phyloP scores from a whole-genome alignment of 2,797 vertebrate genomes.

The Rachycentron canadum region DNA sequence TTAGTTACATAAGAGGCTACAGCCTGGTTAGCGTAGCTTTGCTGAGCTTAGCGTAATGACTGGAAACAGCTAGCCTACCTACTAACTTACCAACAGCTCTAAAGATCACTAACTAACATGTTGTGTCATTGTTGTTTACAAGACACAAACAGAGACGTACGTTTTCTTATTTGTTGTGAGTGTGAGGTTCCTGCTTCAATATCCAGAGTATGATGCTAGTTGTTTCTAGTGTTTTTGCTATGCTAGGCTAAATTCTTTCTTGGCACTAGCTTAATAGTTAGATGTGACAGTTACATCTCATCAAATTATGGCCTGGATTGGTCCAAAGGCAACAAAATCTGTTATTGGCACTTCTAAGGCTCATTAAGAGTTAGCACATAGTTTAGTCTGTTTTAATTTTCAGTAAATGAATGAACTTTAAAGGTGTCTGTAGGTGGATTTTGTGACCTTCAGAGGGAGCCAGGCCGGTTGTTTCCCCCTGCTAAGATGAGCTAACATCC shows the following conservation, averaged over 20 bases:
- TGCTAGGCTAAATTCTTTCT: too few relatives aligned
- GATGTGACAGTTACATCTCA: too few relatives aligned
- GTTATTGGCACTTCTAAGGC: not conserved
- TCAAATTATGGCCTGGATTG: not conserved
- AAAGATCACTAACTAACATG: not conserved
- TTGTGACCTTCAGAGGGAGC: not conserved
- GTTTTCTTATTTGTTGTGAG: too few relatives aligned
- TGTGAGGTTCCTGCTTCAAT: too few relatives aligned
- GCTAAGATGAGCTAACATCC: not conserved
- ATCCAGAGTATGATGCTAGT: too few relatives aligned
- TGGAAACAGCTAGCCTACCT: not conserved
- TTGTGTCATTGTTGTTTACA: too few relatives aligned
- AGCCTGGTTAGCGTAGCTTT: not conserved
- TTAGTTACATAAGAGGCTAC: not conserved
- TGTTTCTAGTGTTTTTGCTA: too few relatives aligned
- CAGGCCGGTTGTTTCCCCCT: not conserved
- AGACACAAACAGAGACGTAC: too few relatives aligned
- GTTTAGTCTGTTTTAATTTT: not conserved
- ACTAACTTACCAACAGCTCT: not conserved
- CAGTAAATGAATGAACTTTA: not conserved
- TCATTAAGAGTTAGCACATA: not conserved
- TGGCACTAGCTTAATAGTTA: too few relatives aligned
- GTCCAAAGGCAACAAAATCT: not conserved
- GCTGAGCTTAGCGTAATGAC: not conserved
- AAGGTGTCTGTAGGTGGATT: not conserved